These are phyloP conservation scores for Holacanthella duospinosa DNA, from an alignment of 2,888 invertebrate genomes.

Conservation along the genomic window DNA sequence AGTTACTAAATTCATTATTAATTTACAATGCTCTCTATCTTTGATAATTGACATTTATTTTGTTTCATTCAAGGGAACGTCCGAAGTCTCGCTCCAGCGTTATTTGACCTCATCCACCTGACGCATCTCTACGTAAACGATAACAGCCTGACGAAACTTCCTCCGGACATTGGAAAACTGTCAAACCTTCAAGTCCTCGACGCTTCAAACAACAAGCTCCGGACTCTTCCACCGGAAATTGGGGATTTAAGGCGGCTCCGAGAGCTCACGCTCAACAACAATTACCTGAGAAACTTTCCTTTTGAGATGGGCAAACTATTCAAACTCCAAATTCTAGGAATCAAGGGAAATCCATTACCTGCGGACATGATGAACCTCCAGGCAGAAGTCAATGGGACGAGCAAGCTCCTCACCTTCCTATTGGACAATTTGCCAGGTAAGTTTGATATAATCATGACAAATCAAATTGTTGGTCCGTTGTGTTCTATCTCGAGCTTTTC, in stretches of 20 bases:
- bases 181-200: constrained; percentile 77
- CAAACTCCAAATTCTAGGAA: constrained; percentile 82
- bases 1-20: too few relatives aligned
- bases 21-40: too few relatives aligned
- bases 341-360: constrained; percentile 86
- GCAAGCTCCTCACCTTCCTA: constrained; percentile 86
- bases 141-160: constrained; percentile 83
- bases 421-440: constrained; percentile 91
- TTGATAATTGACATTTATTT: too few relatives aligned
- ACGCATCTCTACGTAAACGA: constrained; percentile 92
- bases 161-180: constrained; percentile 78
- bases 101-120: constrained; percentile 84
- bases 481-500: too few relatives aligned
- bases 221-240: constrained; percentile 87
- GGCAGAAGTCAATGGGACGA: constrained; percentile 85
- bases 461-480: too few relatives aligned
- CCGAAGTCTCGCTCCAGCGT: constrained; percentile 78
- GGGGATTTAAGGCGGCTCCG: constrained; percentile 93
- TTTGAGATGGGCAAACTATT: constrained; percentile 96
- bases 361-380: constrained; percentile 85
- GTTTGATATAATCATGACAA: too few relatives aligned
- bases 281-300: constrained; percentile 83
- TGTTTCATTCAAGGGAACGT: constrained; percentile 64
- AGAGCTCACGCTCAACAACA: constrained; percentile 88
- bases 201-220: constrained; percentile 85